Conservation (phyloP, 2,113 vertebrate genomes). For the Gopherus evgoodei region DNA sequence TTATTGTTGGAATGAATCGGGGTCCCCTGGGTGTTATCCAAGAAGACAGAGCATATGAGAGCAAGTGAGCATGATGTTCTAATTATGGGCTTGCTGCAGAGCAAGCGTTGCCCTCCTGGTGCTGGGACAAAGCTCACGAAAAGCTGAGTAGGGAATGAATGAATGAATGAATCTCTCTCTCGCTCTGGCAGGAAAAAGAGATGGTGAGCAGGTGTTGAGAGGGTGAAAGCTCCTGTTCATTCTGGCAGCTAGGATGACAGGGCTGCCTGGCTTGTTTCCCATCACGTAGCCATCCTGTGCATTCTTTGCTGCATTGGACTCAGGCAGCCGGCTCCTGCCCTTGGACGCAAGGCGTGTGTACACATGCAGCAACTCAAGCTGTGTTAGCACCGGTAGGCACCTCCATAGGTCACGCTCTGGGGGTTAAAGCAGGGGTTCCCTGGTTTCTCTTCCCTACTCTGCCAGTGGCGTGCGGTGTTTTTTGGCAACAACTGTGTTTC, state of each 20-base stretch:
- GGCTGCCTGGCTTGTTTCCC: not conserved
- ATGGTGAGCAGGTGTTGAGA: not conserved
- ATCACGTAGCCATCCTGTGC: not conserved
- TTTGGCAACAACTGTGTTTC: not conserved
- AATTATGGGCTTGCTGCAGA: constrained; percentile 15
- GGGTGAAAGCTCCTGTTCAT: constrained; percentile 25
- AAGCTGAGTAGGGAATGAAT: not conserved
- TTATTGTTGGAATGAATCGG: constrained; percentile 30
- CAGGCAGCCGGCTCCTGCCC: not conserved
- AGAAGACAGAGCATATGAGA: not conserved
- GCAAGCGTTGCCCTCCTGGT: not conserved
- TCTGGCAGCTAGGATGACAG: rapidly evolving
- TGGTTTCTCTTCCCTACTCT: not conserved
- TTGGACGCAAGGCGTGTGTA: rapidly evolving
- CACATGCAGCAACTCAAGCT: rapidly evolving
- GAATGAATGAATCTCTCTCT: constrained; percentile 20
- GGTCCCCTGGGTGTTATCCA: not conserved
- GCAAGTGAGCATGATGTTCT: not conserved
- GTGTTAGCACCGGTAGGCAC: not conserved
- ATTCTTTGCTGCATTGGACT: not conserved
- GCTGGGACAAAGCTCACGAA: not conserved
- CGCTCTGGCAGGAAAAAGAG: not conserved
- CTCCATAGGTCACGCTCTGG: not conserved
- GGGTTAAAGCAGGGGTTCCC: not conserved
- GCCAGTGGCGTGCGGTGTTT: rapidly evolving